Base-by-base conservation (phyloP, 92 coral and sea anemone species). In the Zoanthus gigantus region DNA sequence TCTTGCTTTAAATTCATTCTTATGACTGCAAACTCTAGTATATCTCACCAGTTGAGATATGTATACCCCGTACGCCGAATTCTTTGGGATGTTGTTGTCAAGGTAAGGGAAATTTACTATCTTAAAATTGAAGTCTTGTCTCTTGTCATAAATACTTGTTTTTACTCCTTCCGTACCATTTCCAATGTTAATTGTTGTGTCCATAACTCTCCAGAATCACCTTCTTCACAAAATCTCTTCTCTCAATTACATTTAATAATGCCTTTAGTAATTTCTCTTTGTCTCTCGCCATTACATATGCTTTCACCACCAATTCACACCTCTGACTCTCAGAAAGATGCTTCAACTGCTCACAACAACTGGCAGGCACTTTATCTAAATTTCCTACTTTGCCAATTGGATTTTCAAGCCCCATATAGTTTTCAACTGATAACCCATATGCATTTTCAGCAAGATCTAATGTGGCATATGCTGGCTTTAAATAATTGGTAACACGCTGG, bases 371-470 rank as follows among this genome's bases (percentile, higher is more conserved):
- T 58, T 58, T 58, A 58, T 58, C 66, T 58, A 58, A 57, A 58
- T 58, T 18, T 58, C 12, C 66, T 58, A 58, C 66, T 58, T 58
- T 58, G 66, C 66, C n/a, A 58, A 58, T 58, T 58, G 66, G 66
- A 58, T 58, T 58, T 58, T 58, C 66, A 58, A 58, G 66, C 66
- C 66, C 66, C 66, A 58, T 58, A 58, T 58, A 82, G 86, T 73
- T 82, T 7, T 82, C 76, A 11, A 82, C 66, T 3, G 86, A 10
- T 16, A 82, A 16, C 32, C 86, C 86, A 42, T 42, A 68, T 8
- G 67, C 86, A 2, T 67, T 56, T 34, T 82, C 86, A 5, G 86
- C 86, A 14, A 34, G 74, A 66, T 66, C 76, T 44, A 68, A 52
- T 11, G 76, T 42, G 18, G 53, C 52, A 46, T 1, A 82, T 42